Base-by-base conservation (phyloP, 2,888 invertebrate species). In the Eilema depressum region DNA sequence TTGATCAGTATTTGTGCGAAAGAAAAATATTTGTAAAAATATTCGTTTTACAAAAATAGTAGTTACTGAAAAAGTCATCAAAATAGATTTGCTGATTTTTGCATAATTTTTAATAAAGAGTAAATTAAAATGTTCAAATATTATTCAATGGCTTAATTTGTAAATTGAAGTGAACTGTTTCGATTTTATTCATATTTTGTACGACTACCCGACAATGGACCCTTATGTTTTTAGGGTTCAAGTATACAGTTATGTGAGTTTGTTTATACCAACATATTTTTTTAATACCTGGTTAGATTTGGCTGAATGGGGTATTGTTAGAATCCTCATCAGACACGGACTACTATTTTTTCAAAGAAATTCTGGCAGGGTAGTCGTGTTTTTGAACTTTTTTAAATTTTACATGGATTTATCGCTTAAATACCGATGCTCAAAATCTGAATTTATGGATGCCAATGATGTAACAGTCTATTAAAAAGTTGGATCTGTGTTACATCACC, bases 401-500 rank as follows among this genome's bases (percentile, higher is more conserved):
- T 2, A 37, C 59, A 37, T 63, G 33, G 25, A 53, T 57, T 7
- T 2, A 30, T 28, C 57, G 57, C 23, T 30, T n/a, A 20, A 25
- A 63, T 26, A 20, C 14, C 37, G 25, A 41, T 37, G 41, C 4
- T 63, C 17, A 17, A 37, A 37, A 69, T 71, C 26, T 25, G 30
- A 47, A 75, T 64, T 53, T 47, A 64, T 69, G 26, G 26, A 63
- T 72, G 76, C 37, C 61, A 65, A 63, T 68, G 69, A 63, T 74
- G 71, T 80, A 75, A 28, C 74, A 78, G 80, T 75, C 69, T 86
- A 82, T 83, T 74, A 85, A 86, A 85, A 86, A 87, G 87, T 86
- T 85, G 87, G 84, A 82, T 75, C 82, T 84, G 86, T 86, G 85
- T 78, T 83, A 81, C 85, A 83, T 83, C 75, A 85, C 85, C 74